Percentiles rank a stretch among this genome's conserved stretches.
These are phyloP conservation scores for Hipposideros larvatus DNA, from an alignment of 2,797 vertebrate species.

Conservation along the genomic window DNA sequence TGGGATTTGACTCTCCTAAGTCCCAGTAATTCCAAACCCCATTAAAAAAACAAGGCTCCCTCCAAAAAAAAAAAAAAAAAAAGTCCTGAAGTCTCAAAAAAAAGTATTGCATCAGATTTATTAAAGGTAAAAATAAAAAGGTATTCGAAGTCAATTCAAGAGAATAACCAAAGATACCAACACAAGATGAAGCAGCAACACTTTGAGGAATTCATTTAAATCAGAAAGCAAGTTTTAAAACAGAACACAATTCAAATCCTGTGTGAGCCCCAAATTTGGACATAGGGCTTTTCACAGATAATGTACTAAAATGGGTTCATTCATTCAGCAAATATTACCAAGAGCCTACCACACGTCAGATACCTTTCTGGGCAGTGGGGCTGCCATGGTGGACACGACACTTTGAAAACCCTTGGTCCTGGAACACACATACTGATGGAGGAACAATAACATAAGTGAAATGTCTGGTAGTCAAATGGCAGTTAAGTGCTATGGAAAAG, in stretches of 20 bases:
- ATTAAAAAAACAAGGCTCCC: neutral
- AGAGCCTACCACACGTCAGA: neutral
- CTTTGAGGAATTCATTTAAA: neutral
- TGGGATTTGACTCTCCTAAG: neutral
- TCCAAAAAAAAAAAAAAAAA: too few species aligned
- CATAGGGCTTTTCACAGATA: neutral
- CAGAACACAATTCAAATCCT: neutral
- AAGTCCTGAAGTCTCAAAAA: neutral
- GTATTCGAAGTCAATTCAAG: neutral
- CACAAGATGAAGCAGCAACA: neutral
- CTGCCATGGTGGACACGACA: neutral
- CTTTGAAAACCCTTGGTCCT: neutral
- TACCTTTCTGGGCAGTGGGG: neutral
- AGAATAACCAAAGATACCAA: neutral
- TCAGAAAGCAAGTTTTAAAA: slow-evolving; percentile 11
- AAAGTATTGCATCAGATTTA: neutral
- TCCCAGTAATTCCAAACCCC: neutral
- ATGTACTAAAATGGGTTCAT: neutral
- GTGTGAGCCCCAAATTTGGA: neutral
- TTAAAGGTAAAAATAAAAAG: neutral
- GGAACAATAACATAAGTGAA: neutral
- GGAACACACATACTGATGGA: too few species aligned
- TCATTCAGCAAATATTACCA: slow-evolving; percentile 12
- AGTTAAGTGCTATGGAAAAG: neutral
- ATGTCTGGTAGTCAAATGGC: neutral